Conservation (phyloP, 53 echinoderm and acorn worm species). For the Henricia sp. region DNA sequence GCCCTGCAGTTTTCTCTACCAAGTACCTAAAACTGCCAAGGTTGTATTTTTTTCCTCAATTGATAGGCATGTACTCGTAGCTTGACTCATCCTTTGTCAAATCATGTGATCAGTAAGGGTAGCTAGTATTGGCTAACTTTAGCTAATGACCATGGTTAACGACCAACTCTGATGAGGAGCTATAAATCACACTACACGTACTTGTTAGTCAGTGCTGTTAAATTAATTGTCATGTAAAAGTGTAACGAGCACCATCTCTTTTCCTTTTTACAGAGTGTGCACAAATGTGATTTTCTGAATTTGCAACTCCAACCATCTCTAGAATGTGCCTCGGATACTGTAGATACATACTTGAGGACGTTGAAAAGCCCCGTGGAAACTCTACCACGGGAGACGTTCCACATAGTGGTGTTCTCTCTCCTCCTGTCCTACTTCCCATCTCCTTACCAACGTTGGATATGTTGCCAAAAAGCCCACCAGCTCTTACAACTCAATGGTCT, state of each 20-base stretch:
- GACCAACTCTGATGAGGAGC: no score
- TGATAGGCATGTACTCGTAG: no score
- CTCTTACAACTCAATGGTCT: slow-evolving; percentile 91
- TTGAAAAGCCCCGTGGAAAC: slow-evolving; percentile 92
- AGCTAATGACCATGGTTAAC: no score
- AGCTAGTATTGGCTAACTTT: no score
- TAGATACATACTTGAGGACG: slow-evolving; percentile 89
- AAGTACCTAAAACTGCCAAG: no score
- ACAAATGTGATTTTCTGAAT: slow-evolving; percentile 98
- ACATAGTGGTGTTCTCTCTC: slow-evolving; percentile 94
- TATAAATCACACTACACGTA: no score
- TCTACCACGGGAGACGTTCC: slow-evolving; percentile 94
- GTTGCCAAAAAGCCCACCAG: slow-evolving; percentile 98
- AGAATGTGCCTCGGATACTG: slow-evolving; percentile 91
- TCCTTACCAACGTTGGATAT: slow-evolving; percentile 97
- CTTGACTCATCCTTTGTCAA: no score
- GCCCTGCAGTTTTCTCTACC: no score
- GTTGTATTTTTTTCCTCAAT: no score
- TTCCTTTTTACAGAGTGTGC: slow-evolving; percentile 81
- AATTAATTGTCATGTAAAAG: no score
- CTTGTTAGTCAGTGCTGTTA: no score
- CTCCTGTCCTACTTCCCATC: slow-evolving; percentile 99
- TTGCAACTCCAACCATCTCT: slow-evolving; percentile 91
- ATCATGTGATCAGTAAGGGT: no score
- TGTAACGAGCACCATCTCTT: slow-evolving; percentile 36